Conservation (phyloP, 2,797 vertebrate genomes). For the Trichosurus vulpecula region DNA sequence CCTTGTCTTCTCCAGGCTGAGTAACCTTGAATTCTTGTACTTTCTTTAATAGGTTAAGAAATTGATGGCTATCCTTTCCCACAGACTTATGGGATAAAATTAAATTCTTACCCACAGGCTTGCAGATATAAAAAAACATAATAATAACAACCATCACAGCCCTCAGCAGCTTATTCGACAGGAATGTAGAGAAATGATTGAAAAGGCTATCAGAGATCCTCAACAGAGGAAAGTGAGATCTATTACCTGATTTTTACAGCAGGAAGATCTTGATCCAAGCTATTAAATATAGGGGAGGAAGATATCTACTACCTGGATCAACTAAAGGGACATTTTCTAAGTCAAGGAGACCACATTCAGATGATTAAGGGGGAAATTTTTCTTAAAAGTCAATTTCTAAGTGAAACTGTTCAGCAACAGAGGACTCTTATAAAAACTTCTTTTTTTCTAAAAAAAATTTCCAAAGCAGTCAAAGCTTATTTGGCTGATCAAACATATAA, state of each 20-base stretch:
- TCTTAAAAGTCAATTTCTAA: not conserved
- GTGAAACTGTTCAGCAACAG: not conserved
- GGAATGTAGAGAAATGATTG: constrained; percentile 10
- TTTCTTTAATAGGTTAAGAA: constrained; percentile 7
- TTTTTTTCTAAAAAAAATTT: constrained; percentile 20
- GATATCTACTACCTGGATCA: not conserved
- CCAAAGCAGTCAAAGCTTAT: constrained; percentile 12
- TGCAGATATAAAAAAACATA: not conserved
- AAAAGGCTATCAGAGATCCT: constrained; percentile 22
- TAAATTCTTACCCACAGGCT: not conserved
- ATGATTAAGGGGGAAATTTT: not conserved
- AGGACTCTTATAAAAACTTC: not conserved
- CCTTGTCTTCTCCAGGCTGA: not conserved
- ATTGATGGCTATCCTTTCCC: not conserved
- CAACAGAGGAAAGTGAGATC: not conserved
- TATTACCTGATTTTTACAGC: not conserved
- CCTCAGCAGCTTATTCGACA: not conserved
- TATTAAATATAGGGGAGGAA: not conserved
- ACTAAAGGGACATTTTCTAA: constrained; percentile 29
- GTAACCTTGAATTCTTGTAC: not conserved
- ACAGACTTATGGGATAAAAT: not conserved
- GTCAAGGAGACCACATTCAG: not conserved
- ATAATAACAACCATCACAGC: not conserved
- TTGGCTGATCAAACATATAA: not conserved
- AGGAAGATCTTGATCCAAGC: not conserved